Percentiles rank a stretch among this genome's conserved stretches.
phyloP scores from a whole-genome alignment of 2,797 vertebrate genomes.

The Otolemur crassicaudatus region DNA sequence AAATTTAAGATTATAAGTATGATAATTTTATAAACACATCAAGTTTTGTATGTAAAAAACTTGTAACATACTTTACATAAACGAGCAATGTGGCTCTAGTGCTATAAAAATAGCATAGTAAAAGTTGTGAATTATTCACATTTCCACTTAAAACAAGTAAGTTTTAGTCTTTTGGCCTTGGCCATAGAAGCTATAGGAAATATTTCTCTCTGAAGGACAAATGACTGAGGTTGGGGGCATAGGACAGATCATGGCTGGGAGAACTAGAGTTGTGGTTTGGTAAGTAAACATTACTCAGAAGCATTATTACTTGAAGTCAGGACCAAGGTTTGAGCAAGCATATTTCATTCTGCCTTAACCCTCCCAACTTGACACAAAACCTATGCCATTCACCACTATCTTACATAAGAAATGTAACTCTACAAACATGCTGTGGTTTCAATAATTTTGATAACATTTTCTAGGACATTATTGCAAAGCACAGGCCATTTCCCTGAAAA shows the following conservation, averaged over 20 bases:
- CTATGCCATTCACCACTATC: not conserved
- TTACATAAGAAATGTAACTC: not conserved
- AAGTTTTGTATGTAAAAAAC: not conserved
- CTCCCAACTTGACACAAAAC: not conserved
- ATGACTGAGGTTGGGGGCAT: not conserved
- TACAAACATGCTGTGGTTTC: not conserved
- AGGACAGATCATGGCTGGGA: not conserved
- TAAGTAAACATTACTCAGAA: not conserved
- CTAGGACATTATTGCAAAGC: not conserved
- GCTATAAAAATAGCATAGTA: not conserved
- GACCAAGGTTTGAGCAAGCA: not conserved
- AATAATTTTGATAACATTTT: not conserved
- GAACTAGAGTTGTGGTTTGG: not conserved
- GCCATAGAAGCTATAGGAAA: not conserved
- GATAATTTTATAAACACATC: not conserved
- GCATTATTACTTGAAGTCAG: not conserved
- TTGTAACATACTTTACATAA: not conserved
- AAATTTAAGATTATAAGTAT: not conserved
- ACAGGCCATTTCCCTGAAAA: not conserved
- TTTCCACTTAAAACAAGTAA: constrained; percentile 39
- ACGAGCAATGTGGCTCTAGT: constrained; percentile 11
- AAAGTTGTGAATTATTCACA: not conserved
- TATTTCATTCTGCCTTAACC: not conserved
- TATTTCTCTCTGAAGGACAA: not conserved
- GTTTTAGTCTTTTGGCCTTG: not conserved